phyloP scores from a whole-genome alignment of 53 echinoderm and acorn worm species.

The Stichopus horrens region DNA sequence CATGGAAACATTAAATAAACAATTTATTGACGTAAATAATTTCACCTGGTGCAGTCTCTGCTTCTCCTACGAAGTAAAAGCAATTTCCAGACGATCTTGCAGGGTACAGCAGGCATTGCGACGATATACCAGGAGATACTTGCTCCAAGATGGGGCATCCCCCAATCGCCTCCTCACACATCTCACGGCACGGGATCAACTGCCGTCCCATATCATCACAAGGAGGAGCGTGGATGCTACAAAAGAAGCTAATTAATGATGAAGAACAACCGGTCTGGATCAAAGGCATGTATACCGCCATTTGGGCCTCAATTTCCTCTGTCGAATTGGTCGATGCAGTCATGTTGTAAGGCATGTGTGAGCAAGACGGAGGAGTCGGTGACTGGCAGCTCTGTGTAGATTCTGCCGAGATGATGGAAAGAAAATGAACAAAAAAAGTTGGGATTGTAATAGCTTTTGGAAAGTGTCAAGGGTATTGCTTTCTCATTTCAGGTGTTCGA shows the following conservation, averaged over 20 bases:
- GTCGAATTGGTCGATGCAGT: neutral
- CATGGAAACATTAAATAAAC: no score
- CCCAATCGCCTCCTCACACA: constrained; percentile 41
- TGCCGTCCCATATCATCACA: neutral
- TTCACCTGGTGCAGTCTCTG: neutral
- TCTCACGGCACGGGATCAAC: constrained; percentile 28
- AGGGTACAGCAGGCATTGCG: neutral
- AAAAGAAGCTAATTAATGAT: neutral
- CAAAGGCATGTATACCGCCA: neutral
- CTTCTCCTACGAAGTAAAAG: neutral
- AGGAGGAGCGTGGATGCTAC: neutral
- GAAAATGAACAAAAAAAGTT: no score
- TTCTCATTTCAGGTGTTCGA: no score
- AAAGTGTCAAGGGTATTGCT: no score
- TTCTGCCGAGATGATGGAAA: no score
- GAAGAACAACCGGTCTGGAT: neutral
- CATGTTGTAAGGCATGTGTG: neutral
- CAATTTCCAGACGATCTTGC: neutral
- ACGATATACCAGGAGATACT: neutral
- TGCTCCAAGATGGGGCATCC: constrained; percentile 8
- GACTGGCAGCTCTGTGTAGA: neutral
- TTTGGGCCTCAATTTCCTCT: neutral
- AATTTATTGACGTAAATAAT: no score
- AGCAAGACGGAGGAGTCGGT: neutral
- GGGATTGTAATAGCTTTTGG: no score